Percentiles rank a stretch among this genome's conserved stretches.
phyloP scores from a whole-genome alignment of 2,888 invertebrate species.

The Carterocephalus palaemon region DNA sequence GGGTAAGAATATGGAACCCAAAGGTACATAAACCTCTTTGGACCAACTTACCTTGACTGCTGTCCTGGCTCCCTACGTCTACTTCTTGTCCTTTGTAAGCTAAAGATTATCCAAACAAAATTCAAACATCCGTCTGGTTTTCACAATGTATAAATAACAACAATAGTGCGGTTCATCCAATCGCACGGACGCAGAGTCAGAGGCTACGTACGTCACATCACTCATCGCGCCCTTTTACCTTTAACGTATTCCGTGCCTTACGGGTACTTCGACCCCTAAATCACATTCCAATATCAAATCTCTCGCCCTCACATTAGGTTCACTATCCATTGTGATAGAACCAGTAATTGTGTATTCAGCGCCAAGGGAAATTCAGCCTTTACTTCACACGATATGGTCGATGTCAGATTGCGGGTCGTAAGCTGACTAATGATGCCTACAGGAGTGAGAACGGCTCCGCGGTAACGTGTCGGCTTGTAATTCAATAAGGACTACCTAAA shows the following conservation, averaged over 20 bases:
- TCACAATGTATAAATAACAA: slow-evolving; percentile 18
- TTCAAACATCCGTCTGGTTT: slow-evolving; percentile 10
- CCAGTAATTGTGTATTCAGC: slow-evolving; percentile 12
- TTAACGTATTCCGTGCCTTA: slow-evolving; percentile 50
- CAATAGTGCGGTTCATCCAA: slow-evolving; percentile 25
- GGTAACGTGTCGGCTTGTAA: slow-evolving; percentile 71
- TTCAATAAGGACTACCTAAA: slow-evolving; percentile 74
- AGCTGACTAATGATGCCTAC: slow-evolving; percentile 36
- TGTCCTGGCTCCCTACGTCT: background rate
- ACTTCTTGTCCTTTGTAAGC: background rate
- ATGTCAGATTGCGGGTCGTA: slow-evolving; percentile 29
- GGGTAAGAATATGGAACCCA: too few species aligned
- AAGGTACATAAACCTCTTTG: too few species aligned
- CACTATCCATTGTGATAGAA: slow-evolving; percentile 11
- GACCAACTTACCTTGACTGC: too few species aligned
- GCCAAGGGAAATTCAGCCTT: slow-evolving; percentile 31
- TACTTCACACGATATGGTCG: slow-evolving; percentile 24
- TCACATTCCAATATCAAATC: slow-evolving; percentile 33
- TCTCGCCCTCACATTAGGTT: slow-evolving; percentile 22
- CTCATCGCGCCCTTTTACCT: slow-evolving; percentile 59
- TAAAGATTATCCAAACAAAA: too few species aligned
- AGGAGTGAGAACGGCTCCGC: slow-evolving; percentile 40
- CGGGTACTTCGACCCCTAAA: slow-evolving; percentile 31
- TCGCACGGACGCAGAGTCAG: slow-evolving; percentile 51
- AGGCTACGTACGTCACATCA: slow-evolving; percentile 69